A percentile compares a stretch with the other conserved stretches of the same genome.
Conservation (phyloP, 2,888 invertebrate genomes). For the Drosophila aldrichi region DNA sequence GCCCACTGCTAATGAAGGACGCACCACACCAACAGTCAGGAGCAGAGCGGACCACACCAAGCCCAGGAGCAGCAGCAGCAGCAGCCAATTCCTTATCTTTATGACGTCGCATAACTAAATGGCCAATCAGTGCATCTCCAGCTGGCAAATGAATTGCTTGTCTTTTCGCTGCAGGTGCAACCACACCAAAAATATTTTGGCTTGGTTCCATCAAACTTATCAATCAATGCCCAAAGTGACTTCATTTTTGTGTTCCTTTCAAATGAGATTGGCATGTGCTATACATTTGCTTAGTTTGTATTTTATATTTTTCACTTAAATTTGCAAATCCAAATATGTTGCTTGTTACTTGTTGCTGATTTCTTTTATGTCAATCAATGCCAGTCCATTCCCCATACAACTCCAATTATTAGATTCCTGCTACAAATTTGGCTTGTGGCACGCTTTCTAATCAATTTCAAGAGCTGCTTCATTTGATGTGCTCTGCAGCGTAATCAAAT, state of each 20-base stretch:
- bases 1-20: conserved; percentile 66
- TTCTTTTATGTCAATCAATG: too few species aligned
- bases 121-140: conserved; percentile 64
- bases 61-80: conserved; percentile 14
- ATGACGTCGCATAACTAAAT: conserved; percentile 72
- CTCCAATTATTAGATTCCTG: too few species aligned
- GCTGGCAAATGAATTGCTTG: conserved; percentile 56
- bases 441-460: too few species aligned
- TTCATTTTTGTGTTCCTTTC: neutral
- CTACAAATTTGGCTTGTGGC: too few species aligned
- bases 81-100: conserved; percentile 62
- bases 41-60: conserved; percentile 16
- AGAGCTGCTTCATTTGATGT: too few species aligned
- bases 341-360: neutral
- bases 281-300: neutral
- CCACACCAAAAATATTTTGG: neutral
- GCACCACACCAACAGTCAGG: neutral
- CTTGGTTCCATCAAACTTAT: conserved; percentile 14
- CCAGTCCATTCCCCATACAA: too few species aligned
- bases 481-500: too few species aligned
- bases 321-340: neutral
- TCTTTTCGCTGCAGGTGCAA: conserved; percentile 7
- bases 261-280: neutral
- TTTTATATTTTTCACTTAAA: neutral
- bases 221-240: neutral